Evolutionary conservation across 2,888 invertebrate species (phyloP), one percentile per base, ranked within the genome.

Genomic region (Archips xylosteana): DNA sequence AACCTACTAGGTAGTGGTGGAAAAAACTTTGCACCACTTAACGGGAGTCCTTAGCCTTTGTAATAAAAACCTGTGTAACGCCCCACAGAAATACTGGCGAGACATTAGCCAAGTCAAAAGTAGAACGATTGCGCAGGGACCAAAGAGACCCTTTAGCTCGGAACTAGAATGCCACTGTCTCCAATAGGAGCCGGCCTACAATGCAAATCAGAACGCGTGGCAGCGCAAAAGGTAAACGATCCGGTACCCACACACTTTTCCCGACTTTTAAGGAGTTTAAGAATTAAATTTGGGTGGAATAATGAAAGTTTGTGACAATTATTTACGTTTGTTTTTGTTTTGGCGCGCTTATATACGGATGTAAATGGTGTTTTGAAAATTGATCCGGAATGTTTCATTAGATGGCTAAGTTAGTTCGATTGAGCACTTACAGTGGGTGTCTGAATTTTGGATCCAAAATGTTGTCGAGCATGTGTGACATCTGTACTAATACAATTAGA

Each of bases 21-120:
- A 4, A 51, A 12, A 42, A 65, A 51, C 64, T 15, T 36, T 15
- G 4, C 13, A 36, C 49, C 49, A 34, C n/a, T 49, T 65, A 32
- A 36, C 49, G 12, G 62, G n/a, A 36, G n/a, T 49, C 23, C 51
- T 32, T 60, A 32, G 34, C n/a, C 45, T 12, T 36, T 49, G 64
- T 64, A 34, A 65, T 65, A 51, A n/a, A 65, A 36, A 36, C 51
- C 36, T 15, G 34, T 51, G 51, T 51, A n/a, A 49, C 36, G 34
- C 34, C 62, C 23, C 34, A 39, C 51, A 65, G 51, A 65, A 49
- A 65, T 49, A 23, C 47, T 34, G 63, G 32, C 32, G 49, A 63
- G 34, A 63, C 47, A 63, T 63, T 65, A 65, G 65, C 65, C 65
- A 65, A 65, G 65, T 65, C 65, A 65, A 36, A 65, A 65, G 51